These are phyloP conservation scores for Andrena cerasifolii DNA, from an alignment of 1,140 invertebrate genomes.

Conservation along the genomic window DNA sequence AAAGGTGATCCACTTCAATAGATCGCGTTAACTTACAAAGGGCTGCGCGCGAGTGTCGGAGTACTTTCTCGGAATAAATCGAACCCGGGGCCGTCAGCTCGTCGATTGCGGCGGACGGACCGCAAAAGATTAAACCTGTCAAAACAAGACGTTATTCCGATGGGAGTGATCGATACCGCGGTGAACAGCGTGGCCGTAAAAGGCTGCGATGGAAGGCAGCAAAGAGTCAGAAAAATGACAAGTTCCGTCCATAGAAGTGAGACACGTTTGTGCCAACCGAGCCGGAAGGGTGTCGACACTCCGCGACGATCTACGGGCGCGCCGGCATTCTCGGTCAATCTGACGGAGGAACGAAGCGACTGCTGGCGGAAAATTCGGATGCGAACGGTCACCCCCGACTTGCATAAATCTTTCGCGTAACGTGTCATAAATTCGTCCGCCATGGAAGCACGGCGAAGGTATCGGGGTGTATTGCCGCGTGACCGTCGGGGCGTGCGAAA, in stretches of 20 bases:
- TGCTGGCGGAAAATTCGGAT: neutral
- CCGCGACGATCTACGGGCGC: neutral
- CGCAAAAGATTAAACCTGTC: neutral
- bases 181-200: neutral
- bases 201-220: neutral
- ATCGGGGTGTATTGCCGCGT: too few relatives aligned
- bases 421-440: conserved; percentile 1
- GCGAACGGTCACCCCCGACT: too few relatives aligned
- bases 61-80: neutral
- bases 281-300: too few relatives aligned
- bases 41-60: too few relatives aligned
- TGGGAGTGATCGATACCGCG: neutral
- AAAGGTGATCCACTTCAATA: too few relatives aligned
- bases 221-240: neutral
- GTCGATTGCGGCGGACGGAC: neutral
- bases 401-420: neutral
- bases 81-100: neutral
- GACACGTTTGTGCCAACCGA: too few relatives aligned
- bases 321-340: neutral
- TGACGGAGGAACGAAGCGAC: neutral
- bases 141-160: neutral
- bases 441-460: neutral
- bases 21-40: too few relatives aligned
- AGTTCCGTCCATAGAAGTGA: neutral
- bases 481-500: conserved; percentile 1